Base-by-base conservation (phyloP, 2,113 vertebrate species). In the Saccopteryx bilineata region DNA sequence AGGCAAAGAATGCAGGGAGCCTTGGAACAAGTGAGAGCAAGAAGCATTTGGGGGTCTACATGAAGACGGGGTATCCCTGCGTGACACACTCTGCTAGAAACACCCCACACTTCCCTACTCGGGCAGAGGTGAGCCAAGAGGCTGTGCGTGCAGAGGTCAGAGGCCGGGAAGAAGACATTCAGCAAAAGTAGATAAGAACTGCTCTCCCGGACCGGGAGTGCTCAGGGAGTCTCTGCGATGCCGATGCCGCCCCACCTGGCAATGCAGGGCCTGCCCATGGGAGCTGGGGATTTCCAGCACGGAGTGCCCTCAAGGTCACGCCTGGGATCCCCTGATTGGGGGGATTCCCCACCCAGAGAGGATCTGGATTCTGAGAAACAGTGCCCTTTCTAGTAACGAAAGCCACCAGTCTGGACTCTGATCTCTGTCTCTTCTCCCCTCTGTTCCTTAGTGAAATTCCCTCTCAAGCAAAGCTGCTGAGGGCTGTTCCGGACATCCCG, bases 371-470 rank as follows among this genome's bases (percentile, higher is more conserved):
- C 69, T 24, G 5, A 65, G 69, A 95, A 92, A 58, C 9, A 10
- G 63, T 17, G 52, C 24, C n/a, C 60, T 65, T 95, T 87, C 91
- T 23, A 92, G 80, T 72, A 96, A 94, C 0, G 18, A 10, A 8
- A 66, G 82, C 19, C 85, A 18, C 39, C 33, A 28, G 83, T 26
- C 80, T 83, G 39, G 9, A 68, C 58, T 54, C n/a, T 33, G 17
- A 12, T 66, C 14, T 86, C 28, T 39, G 9, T 68, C 8, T 17
- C 10, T 66, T 26, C 33, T 5, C 46, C 50, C 19, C 5, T 65
- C 10, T 9, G 3, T 60, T 90, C 52, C 19, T 74, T 8, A 1
- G 28, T 56, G 63, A 52, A 69, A 46, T 63, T 68, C 18, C 71
- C 23, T 63, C 1, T 56, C 7, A 26, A 3, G 8, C 19, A 74